phyloP scores from a whole-genome alignment of 2,888 invertebrate species.

The Euzophera pinguis region DNA sequence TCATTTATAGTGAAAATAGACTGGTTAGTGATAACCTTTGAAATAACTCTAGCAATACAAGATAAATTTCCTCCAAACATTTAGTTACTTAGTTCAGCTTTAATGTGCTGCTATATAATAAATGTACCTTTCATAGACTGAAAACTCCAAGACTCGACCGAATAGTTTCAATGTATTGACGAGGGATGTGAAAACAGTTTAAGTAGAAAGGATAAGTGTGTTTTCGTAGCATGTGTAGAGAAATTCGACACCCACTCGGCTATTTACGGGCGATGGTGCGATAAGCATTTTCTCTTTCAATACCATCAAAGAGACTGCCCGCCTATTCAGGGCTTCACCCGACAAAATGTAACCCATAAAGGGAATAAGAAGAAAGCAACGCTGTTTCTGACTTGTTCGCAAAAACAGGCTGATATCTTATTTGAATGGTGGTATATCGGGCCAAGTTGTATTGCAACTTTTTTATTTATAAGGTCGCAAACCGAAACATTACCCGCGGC shows the following conservation, averaged over 20 bases:
- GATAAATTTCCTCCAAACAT: slow-evolving; percentile 18
- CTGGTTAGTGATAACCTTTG: neutral
- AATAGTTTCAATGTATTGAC: slow-evolving; percentile 60
- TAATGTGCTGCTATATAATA: slow-evolving; percentile 27
- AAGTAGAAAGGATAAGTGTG: slow-evolving; percentile 73
- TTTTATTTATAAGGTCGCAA: slow-evolving; percentile 41
- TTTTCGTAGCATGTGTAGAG: slow-evolving; percentile 70
- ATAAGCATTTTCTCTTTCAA: slow-evolving; percentile 77
- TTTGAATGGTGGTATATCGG: slow-evolving; percentile 36
- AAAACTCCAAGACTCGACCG: slow-evolving; percentile 51
- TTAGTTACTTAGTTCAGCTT: slow-evolving; percentile 20
- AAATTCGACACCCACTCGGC: slow-evolving; percentile 71
- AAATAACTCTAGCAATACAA: slow-evolving; percentile 7
- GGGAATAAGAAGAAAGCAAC: slow-evolving; percentile 60
- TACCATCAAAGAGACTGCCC: slow-evolving; percentile 73
- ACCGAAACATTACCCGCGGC: slow-evolving; percentile 57
- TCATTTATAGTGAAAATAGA: neutral
- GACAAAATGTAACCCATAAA: slow-evolving; percentile 66
- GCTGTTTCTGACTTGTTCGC: slow-evolving; percentile 47
- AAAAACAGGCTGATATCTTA: slow-evolving; percentile 45
- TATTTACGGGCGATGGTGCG: slow-evolving; percentile 74
- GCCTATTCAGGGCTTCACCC: slow-evolving; percentile 62
- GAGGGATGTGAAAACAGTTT: slow-evolving; percentile 67
- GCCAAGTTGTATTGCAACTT: slow-evolving; percentile 34
- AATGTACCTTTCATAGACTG: slow-evolving; percentile 41